These are phyloP conservation scores for Ormyrus pomaceus DNA, from an alignment of 2,888 invertebrate genomes.

Conservation along the genomic window DNA sequence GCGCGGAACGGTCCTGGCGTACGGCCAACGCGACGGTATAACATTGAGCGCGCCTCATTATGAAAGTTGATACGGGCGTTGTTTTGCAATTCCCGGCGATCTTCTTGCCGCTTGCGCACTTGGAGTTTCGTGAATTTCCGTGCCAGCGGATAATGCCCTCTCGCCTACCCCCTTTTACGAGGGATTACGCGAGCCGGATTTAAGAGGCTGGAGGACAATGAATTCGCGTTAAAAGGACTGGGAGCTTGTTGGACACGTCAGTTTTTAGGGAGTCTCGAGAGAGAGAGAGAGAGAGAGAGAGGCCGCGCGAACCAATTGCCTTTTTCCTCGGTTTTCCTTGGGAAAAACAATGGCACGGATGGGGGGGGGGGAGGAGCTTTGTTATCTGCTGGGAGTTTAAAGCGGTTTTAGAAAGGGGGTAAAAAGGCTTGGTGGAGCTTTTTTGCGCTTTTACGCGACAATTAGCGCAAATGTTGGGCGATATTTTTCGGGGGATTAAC, in stretches of 20 bases:
- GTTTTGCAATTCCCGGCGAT: conserved; percentile 68
- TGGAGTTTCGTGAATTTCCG: conserved; percentile 7
- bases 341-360: no score
- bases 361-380: neutral
- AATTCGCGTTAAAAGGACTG: conserved; percentile 17
- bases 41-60: conserved; percentile 70
- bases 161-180: conserved; percentile 24
- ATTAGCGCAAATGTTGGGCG: no score
- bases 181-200: conserved; percentile 37
- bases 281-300: no score
- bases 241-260: no score
- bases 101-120: conserved; percentile 60
- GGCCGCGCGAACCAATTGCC: no score
- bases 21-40: conserved; percentile 69
- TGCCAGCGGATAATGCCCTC: conserved; percentile 43
- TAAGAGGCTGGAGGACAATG: conserved; percentile 27
- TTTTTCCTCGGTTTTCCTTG: no score
- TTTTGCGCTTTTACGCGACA: neutral
- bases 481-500: no score
- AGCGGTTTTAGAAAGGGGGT: neutral
- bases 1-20: conserved; percentile 61
- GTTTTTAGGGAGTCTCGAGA: no score
- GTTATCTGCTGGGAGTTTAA: neutral
- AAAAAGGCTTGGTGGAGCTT: neutral
- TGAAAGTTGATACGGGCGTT: conserved; percentile 71